Percentiles rank a stretch among this genome's conserved stretches.
Evolutionary conservation across 2,888 invertebrate species (phyloP).

Genomic region (Drosophila cognata): DNA sequence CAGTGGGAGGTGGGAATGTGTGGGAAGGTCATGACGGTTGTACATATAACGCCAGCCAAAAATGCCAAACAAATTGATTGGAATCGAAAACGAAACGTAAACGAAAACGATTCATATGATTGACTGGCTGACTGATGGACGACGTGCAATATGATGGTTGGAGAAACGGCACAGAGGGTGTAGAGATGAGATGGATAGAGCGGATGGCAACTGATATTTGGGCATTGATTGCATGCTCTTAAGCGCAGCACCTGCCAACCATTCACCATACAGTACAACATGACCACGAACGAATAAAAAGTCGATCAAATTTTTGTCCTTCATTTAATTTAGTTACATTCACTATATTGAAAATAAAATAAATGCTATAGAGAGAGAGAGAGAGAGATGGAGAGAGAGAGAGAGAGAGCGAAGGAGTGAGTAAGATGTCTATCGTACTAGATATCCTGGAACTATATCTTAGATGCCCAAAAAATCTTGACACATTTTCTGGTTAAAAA

Average conservation of each 20-base stretch:
- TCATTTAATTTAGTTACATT: conserved; percentile 48
- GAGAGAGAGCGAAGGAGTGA: background rate
- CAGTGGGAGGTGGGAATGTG: background rate
- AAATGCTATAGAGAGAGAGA: background rate
- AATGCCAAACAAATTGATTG: conserved; percentile 79
- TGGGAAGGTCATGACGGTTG: conserved; percentile 19
- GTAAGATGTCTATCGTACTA: background rate
- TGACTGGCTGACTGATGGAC: conserved; percentile 70
- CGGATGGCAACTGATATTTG: conserved; percentile 43
- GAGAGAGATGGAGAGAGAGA: background rate
- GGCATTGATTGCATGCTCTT: conserved; percentile 54
- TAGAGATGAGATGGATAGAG: background rate
- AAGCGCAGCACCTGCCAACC: conserved; percentile 23
- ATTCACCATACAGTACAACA: conserved; percentile 5
- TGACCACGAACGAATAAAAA: conserved; percentile 10
- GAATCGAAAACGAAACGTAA: conserved; percentile 78
- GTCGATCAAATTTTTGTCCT: conserved; percentile 30
- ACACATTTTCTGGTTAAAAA: background rate
- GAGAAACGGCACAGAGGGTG: background rate
- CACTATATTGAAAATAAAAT: conserved; percentile 10
- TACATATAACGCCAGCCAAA: conserved; percentile 56
- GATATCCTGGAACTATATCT: background rate
- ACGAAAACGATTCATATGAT: conserved; percentile 78
- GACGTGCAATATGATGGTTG: conserved; percentile 35
- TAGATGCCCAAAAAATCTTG: background rate